A percentile compares a stretch with the other conserved stretches of the same genome.
phyloP scores from a whole-genome alignment of 2,888 invertebrate genomes.

The Eudasyphora cyanicolor region DNA sequence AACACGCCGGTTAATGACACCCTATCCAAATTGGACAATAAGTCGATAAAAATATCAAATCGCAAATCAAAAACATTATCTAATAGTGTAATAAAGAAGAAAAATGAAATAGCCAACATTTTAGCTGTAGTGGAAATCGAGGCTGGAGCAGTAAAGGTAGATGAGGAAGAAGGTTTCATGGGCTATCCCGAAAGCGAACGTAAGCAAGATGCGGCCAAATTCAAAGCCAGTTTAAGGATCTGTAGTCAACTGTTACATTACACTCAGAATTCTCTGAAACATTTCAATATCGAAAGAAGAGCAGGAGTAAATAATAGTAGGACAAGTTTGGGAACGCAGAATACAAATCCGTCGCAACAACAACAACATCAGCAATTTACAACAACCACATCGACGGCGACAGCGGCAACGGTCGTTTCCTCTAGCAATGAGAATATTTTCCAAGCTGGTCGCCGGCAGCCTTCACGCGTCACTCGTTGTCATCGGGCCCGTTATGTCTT shows the following conservation, averaged over 20 bases:
- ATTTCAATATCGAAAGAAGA: conserved; percentile 73
- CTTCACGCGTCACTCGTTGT: conserved; percentile 72
- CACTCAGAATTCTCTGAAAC: conserved; percentile 72
- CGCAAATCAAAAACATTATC: conserved; percentile 48
- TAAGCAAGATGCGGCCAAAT: conserved; percentile 63
- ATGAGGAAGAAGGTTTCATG: conserved; percentile 64
- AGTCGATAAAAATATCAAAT: conserved; percentile 30
- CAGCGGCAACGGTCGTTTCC: conserved; percentile 5
- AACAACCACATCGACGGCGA: conserved; percentile 33
- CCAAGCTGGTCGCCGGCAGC: conserved; percentile 69
- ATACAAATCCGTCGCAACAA: conserved; percentile 31
- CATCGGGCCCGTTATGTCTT: conserved; percentile 73
- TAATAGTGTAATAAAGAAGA: conserved; percentile 36
- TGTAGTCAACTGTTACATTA: conserved; percentile 70
- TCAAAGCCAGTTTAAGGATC: conserved; percentile 69
- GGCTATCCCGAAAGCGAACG: conserved; percentile 51
- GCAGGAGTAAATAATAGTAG: conserved; percentile 11
- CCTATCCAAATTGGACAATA: conserved; percentile 13
- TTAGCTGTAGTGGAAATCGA: background rate
- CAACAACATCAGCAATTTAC: conserved; percentile 60
- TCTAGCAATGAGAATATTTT: conserved; percentile 32
- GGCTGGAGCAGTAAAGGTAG: too few species aligned
- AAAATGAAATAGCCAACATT: conserved; percentile 33
- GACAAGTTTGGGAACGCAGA: conserved; percentile 35
- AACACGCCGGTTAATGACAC: background rate